Conservation (phyloP, 2,797 vertebrate species). For the Gobio occitaniae region DNA sequence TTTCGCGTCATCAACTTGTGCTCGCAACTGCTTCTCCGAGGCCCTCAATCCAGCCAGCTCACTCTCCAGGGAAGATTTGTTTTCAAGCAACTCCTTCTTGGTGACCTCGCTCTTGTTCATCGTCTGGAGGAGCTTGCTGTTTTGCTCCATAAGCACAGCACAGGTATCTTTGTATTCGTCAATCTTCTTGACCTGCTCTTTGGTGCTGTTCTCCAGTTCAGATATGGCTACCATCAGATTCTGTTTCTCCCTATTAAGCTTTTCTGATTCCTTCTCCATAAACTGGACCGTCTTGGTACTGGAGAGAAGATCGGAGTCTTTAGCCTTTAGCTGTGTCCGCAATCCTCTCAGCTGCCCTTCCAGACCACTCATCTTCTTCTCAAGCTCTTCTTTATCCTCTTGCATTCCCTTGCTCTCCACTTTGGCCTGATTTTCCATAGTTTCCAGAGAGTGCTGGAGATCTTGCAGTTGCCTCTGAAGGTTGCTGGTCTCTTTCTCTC, state of each 20-base stretch:
- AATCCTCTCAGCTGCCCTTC: constrained; percentile 74
- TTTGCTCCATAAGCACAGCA: constrained; percentile 72
- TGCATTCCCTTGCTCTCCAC: constrained; percentile 65
- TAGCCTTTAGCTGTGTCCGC: constrained; percentile 75
- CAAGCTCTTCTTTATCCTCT: constrained; percentile 66
- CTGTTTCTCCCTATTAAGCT: constrained; percentile 77
- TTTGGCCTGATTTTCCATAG: constrained; percentile 75
- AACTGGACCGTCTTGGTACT: constrained; percentile 74
- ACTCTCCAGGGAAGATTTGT: constrained; percentile 71
- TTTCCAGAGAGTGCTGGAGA: constrained; percentile 75
- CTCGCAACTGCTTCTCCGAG: constrained; percentile 83
- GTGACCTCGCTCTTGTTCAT: constrained; percentile 74
- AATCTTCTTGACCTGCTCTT: constrained; percentile 67
- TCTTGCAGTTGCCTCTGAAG: constrained; percentile 82
- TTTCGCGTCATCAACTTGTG: constrained; percentile 74
- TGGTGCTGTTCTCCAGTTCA: constrained; percentile 73
- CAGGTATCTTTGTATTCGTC: constrained; percentile 73
- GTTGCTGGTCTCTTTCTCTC: constrained; percentile 79
- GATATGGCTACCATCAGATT: constrained; percentile 72
- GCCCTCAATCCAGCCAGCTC: constrained; percentile 77
- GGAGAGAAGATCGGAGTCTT: constrained; percentile 77
- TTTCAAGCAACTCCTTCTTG: constrained; percentile 73
- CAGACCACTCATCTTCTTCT: constrained; percentile 65
- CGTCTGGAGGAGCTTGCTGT: constrained; percentile 70
- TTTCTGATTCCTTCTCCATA: constrained; percentile 79